Conservation (phyloP, 2,113 vertebrate genomes). For the Xenus cinereus region DNA sequence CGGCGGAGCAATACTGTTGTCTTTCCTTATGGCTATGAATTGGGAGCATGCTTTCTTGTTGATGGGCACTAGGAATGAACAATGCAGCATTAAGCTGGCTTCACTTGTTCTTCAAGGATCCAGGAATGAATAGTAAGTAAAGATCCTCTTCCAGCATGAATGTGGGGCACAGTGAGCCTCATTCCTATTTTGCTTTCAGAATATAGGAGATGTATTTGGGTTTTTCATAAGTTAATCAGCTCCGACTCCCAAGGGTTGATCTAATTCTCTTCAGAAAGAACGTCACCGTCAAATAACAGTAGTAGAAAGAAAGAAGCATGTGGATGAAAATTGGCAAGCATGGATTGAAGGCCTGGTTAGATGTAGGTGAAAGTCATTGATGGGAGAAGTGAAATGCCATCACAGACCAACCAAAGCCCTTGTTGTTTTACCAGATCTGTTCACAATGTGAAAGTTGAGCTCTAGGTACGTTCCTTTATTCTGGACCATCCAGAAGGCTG, state of each 20-base stretch:
- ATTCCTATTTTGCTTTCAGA: constrained; percentile 2
- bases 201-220: background rate
- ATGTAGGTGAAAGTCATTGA: background rate
- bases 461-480: background rate
- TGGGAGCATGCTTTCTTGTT: constrained; percentile 44
- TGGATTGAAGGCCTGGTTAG: background rate
- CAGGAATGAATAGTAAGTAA: constrained; percentile 59
- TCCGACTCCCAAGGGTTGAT: background rate
- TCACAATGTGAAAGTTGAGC: background rate
- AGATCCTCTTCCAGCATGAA: constrained; percentile 34
- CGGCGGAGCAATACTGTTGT: background rate
- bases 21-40: constrained; percentile 31
- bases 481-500: background rate
- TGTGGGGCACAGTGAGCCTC: background rate
- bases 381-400: background rate
- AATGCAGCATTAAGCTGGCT: constrained; percentile 46
- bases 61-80: constrained; percentile 51
- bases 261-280: background rate
- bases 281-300: background rate
- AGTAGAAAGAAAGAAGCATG: background rate
- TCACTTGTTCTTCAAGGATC: constrained; percentile 56
- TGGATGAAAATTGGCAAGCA: background rate
- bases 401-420: background rate
- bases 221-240: constrained; percentile 16
- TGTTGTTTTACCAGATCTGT: background rate